Base-by-base conservation (phyloP, 2,113 vertebrate genomes). In the Antennarius striatus region DNA sequence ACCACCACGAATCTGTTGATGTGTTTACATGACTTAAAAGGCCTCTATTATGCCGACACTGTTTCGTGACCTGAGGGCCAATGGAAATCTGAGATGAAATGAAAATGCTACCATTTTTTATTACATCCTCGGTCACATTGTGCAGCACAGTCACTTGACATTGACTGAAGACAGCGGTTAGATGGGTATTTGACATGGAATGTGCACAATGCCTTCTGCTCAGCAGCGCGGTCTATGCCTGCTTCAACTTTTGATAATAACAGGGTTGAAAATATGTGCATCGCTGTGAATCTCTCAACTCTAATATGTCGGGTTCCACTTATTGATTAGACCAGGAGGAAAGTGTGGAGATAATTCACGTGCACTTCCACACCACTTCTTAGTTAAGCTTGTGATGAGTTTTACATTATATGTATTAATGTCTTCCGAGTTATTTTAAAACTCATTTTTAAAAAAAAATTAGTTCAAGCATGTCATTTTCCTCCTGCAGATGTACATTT, bases 191-290 rank as follows among this genome's bases (percentile, higher is more conserved):
- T 80, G 77, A 86, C 76, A 71, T 66, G 73, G 71, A 79, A 81
- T 86, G 73, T 63, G 58, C 43, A 8, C 50, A 0, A n/a, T 61
- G 61, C 68, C 65, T 74, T 85, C 68, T 79, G 77, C 82, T 77
- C 68, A 55, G 65, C 73, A 72, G 76, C 79, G 73, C 80, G 74
- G 77, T 68, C 56, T 62, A 16, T 30, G 29, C 36, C 77, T 53
- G 71, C 71, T 73, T 77, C 59, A 76, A 65, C 63, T 40, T 51
- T 73, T 28, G n/a, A 55, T 81, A 77, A 88, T 88, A 69, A 87
- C 75, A 88, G 83, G 81, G 79, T 79, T 76, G 79, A 75, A 87
- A 86, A 80, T 83, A 83, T 75, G 77, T 30, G 22, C 65, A 56
- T 67, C 46, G 60, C 62, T 68, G 73, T 57, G 56, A 79, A 84